Evolutionary conservation across 1,140 invertebrate species (phyloP), one percentile per base, ranked within the genome.

Genomic region (Aphelenchoides avenae): DNA sequence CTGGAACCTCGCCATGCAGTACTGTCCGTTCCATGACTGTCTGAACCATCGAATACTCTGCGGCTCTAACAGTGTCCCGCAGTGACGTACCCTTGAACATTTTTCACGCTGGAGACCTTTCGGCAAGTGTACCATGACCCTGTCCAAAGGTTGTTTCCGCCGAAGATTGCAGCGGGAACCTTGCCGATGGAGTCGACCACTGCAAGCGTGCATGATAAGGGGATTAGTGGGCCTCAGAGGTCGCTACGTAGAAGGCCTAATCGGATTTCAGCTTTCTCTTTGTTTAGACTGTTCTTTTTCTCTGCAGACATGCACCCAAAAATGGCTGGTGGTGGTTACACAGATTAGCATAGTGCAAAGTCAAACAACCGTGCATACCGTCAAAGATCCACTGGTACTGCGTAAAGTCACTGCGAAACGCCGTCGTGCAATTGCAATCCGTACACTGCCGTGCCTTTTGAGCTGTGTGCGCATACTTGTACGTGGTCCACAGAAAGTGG

Each of bases 101-200:
- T 75, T 55, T 75, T 75, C 7, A 54, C 34, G 2, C 68, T 69
- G 18, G 66, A 55, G 46, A 75, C 66, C 40, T 75, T 75, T 7
- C 74, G 34, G 34, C 73, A 75, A 11, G 73, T 76, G 11, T 52
- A 40, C 73, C 73, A 75, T 24, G 74, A 77, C 30, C 73, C 73
- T 11, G 73, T 63, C 73, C 73, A 76, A 34, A 74, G 43, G 52
- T 74, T 74, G 49, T 74, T 73, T 9, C 63, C 63, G 11, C 75
- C 63, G 18, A 66, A 47, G 22, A 75, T 51, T 20, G 71, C 73
- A 13, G 73, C 55, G 13, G 73, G 73, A 7, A 75, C 56, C 56
- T 75, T 75, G 18, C 73, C 73, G 46, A 75, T 72, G 20, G 73
- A 60, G 59, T 75, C 73, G 20, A 75, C 54, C 20, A 75, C 70